phyloP scores from a whole-genome alignment of 2,113 vertebrate genomes.

The Notarius lentiginosus region DNA sequence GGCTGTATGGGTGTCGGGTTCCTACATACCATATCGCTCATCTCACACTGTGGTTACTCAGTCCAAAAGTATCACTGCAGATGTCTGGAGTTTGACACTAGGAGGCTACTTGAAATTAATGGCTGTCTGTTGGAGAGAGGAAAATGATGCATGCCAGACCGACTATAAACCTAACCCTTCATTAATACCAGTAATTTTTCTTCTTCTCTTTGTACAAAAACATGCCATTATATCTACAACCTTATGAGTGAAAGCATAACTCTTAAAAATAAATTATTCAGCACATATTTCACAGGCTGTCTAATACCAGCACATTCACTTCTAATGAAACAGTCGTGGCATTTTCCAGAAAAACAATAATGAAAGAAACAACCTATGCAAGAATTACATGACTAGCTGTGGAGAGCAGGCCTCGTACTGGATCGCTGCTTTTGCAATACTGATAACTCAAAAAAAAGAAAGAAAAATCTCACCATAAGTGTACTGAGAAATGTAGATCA shows the following conservation, averaged over 20 bases:
- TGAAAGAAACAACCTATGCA: conserved; percentile 42
- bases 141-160: not conserved
- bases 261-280: not conserved
- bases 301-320: not conserved
- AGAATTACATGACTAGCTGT: conserved; percentile 10
- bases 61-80: conserved; percentile 6
- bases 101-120: conserved; percentile 4
- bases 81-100: conserved; percentile 4
- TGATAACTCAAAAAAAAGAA: not conserved
- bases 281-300: not conserved
- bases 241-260: not conserved
- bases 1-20: no score
- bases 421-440: conserved; percentile 8
- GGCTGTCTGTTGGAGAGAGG: no score
- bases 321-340: conserved; percentile 40
- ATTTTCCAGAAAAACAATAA: conserved; percentile 28
- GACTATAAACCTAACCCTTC: not conserved
- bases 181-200: not conserved
- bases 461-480: not conserved
- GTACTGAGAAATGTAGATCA: not conserved
- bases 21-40: not conserved
- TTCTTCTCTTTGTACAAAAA: not conserved
- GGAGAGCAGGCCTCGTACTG: not conserved
- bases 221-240: not conserved
- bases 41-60: not conserved